Base-by-base conservation (phyloP, 2,888 invertebrate species). In the Lacanobia oleracea region DNA sequence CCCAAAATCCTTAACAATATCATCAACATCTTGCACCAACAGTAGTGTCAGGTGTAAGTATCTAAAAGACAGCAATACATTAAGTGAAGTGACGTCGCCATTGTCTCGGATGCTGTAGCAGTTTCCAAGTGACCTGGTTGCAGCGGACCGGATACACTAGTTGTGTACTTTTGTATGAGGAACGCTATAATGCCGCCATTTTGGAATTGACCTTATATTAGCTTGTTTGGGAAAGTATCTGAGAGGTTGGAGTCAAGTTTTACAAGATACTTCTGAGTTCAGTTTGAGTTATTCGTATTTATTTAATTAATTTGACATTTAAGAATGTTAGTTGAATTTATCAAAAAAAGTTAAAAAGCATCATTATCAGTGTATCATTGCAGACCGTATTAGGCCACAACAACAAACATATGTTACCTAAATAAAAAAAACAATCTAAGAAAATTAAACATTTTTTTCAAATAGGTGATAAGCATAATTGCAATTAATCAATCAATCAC, bases 91-190 rank as follows among this genome's bases (percentile, higher is more conserved):
- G 91, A 86, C 86, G 81, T 82, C 72, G 74, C 70, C 21, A 67
- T 79, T 79, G 81, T 75, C 78, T 76, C 79, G 75, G 23, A 27
- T 27, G 82, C 82, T 72, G 48, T 9, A 79, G 79, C 82, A 82
- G 87, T 87, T 90, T 90, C 90, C 89, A 63, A 80, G 82, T 89
- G 89, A 90, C 89, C 90, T 89, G 90, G 84, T 89, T 90, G 83
- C 81, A 73, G 63, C 50, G 77, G 72, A 72, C 79, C 64, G 82
- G 77, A 75, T 75, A 62, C 76, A 50, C 62, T 27, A 50, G 21
- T 77, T 79, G 72, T 81, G 63, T 77, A 62, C 68, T 75, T 76
- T 81, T 81, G 63, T 71, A 27, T 64, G 40, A 56, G 8, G 21
- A 33, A 40, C 62, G n/a, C 51, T 57, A 48, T 61, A 43, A 51